Conservation (phyloP, 1,140 invertebrate genomes). For the Ctenoplectra terminalis region DNA sequence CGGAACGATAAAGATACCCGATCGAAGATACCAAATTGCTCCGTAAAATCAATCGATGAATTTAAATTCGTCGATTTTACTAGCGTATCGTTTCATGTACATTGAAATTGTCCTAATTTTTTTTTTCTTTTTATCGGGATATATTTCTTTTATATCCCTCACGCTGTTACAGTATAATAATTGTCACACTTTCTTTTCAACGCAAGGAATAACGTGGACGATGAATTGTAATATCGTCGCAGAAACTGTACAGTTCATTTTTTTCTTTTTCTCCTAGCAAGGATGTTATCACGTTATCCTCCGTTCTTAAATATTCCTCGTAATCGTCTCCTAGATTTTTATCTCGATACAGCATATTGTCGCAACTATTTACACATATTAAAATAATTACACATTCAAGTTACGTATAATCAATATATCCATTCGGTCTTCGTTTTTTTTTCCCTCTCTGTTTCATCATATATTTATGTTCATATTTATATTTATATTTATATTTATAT, state of each 20-base stretch:
- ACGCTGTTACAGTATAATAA: neutral
- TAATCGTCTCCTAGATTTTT: neutral
- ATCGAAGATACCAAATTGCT: neutral
- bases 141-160: neutral
- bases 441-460: neutral
- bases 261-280: neutral
- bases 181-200: neutral
- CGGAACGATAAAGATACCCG: neutral
- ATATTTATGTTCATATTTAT: conserved; percentile 25
- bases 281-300: neutral
- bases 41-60: neutral
- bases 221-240: neutral
- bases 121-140: neutral
- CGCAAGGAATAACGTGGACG: neutral
- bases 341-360: conserved; percentile 44
- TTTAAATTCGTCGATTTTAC: neutral
- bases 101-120: neutral
- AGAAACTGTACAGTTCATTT: conserved; percentile 15
- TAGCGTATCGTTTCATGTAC: neutral
- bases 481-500: conserved; percentile 16
- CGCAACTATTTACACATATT: conserved; percentile 52
- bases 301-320: conserved; percentile 1
- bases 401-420: conserved; percentile 49
- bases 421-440: neutral
- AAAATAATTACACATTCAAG: conserved; percentile 53